Evolutionary conservation across 92 coral and sea anemone species (phyloP).

Genomic region (Scolanthus callimorphus): DNA sequence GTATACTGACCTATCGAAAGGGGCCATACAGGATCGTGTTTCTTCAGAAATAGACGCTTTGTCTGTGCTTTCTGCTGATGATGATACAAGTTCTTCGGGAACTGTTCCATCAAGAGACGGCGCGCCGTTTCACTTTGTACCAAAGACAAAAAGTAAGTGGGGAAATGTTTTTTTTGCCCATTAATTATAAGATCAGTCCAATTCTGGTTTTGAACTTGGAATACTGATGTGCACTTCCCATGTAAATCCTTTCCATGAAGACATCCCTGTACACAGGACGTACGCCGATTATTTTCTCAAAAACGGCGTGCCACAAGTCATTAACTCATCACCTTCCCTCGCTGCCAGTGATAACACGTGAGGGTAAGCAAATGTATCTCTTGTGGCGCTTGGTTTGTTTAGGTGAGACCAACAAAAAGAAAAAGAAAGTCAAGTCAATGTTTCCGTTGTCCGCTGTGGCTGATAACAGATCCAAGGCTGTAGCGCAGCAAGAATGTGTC

Average conservation of each 20-base stretch:
- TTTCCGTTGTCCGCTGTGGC: conserved; percentile 93
- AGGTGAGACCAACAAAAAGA: conserved; percentile 61
- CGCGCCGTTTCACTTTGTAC: conserved; percentile 7
- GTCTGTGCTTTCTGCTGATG: conserved; percentile 6
- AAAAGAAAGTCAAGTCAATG: conserved; percentile 91
- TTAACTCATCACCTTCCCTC: too few relatives aligned
- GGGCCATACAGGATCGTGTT: not conserved
- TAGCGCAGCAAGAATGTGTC: conserved; percentile 75
- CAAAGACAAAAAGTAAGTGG: conserved; percentile 20
- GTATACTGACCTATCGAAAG: not conserved
- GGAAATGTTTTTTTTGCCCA: not conserved
- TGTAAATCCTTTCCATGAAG: too few relatives aligned
- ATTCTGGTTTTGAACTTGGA: too few relatives aligned
- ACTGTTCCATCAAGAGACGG: conserved; percentile 5
- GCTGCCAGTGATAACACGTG: too few relatives aligned
- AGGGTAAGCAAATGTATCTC: too few relatives aligned
- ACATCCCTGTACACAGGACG: not conserved
- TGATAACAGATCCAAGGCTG: conserved; percentile 75
- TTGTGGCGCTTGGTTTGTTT: too few relatives aligned
- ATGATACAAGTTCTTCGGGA: conserved; percentile 4
- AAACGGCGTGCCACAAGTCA: too few relatives aligned
- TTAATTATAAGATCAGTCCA: too few relatives aligned
- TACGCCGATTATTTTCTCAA: not conserved
- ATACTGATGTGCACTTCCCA: too few relatives aligned
- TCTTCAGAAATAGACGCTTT: not conserved